Base-by-base conservation (phyloP, 2,888 invertebrate species). In the Apotomis capreana region DNA sequence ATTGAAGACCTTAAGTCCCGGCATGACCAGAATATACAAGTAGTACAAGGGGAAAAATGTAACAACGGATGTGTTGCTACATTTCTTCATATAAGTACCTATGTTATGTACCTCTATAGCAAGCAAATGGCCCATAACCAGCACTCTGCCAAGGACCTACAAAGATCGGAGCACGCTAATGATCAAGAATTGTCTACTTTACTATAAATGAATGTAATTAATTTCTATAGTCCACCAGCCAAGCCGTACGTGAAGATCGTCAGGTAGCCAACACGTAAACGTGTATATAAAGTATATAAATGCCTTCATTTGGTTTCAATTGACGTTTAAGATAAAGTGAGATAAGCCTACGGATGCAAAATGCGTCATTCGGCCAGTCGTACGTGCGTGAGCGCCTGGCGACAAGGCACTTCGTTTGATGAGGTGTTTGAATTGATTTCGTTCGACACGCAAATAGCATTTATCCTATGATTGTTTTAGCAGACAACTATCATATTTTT, bases 311-410 rank as follows among this genome's bases (percentile, higher is more conserved):
- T 51, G 59, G 63, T 70, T 70, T 64, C 64, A 59, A 64, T 64
- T 70, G 58, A 59, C 58, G 69, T 70, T 64, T 54, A 60, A 68
- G 64, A 65, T 64, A 65, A 64, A 51, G 26, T 13, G 59, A 64
- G 70, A 70, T 70, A 70, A 70, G 70, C 70, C 52, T 61, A 60
- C 60, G 67, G 67, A 70, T 70, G 70, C 67, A 70, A 70, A 46
- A 60, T 70, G 70, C 61, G 70, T 70, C 70, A 70, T 15, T 36
- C 81, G 76, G 76, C 77, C 82, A 75, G 80, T 80, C 70, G 59
- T 59, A 60, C 70, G 64, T 70, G 64, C 64, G 13, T 15, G 44
- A 51, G 55, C 46, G 36, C 40, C 62, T 26, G 44, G 54, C 59
- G 63, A 64, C 54, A 10, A 64, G n/a, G 40, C 40, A 40, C 58